phyloP scores from a whole-genome alignment of 2,888 invertebrate genomes.

The Ptilodon capucinus region DNA sequence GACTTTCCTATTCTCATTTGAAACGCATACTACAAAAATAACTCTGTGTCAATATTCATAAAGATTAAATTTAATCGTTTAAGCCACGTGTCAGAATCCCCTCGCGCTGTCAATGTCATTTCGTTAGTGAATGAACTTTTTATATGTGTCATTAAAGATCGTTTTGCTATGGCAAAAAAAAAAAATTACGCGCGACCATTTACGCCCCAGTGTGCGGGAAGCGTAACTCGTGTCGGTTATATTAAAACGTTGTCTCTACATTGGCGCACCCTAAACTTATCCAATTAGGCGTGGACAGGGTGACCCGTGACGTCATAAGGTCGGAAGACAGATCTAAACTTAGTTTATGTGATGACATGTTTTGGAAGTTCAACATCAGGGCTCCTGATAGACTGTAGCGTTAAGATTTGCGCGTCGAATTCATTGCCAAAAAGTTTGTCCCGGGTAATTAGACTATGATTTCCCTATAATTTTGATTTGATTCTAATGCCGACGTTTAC shows the following conservation, averaged over 20 bases:
- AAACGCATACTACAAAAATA: too few species aligned
- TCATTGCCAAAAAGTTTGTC: neutral
- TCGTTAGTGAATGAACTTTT: too few species aligned
- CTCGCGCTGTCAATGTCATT: too few species aligned
- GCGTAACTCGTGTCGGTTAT: neutral
- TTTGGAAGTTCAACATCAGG: neutral
- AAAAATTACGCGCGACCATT: neutral
- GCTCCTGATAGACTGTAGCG: too few species aligned
- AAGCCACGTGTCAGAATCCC: too few species aligned
- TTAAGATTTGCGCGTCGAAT: neutral
- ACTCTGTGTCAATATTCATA: too few species aligned
- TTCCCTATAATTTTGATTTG: neutral
- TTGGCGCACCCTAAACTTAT: constrained; percentile 1
- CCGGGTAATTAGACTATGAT: neutral
- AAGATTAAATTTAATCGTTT: too few species aligned
- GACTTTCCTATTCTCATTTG: too few species aligned
- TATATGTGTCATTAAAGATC: too few species aligned
- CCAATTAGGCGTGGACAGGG: neutral
- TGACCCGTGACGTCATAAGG: neutral
- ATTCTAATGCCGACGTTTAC: neutral
- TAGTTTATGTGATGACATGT: neutral
- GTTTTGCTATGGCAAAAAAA: too few species aligned
- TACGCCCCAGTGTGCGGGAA: too few species aligned
- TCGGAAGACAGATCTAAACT: neutral
- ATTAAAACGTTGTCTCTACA: neutral